A percentile compares a stretch with the other conserved stretches of the same genome.
phyloP scores from a whole-genome alignment of 1,140 invertebrate species.

The Drosophila jambulina region DNA sequence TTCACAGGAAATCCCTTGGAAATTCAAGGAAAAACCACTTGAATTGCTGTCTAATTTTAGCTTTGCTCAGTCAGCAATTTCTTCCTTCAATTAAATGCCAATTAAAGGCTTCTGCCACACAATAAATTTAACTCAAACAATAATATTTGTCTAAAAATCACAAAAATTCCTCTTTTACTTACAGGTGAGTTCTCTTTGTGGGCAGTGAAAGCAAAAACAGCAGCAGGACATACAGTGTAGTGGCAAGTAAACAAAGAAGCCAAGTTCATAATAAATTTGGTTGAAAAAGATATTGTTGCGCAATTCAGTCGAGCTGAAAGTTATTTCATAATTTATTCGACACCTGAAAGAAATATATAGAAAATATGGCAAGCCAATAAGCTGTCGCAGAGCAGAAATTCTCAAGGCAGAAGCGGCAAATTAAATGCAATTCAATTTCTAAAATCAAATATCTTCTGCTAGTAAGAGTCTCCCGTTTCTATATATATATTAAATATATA shows the following conservation, averaged over 20 bases:
- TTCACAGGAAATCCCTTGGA: background rate
- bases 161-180: constrained; percentile 9
- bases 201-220: background rate
- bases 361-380: constrained; percentile 44
- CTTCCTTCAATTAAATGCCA: constrained; percentile 32
- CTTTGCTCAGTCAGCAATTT: background rate
- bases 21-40: background rate
- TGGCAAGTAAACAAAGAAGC: constrained; percentile 30
- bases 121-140: constrained; percentile 30
- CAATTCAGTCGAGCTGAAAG: constrained; percentile 31
- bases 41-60: constrained; percentile 3
- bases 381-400: constrained; percentile 25
- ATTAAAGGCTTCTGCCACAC: constrained; percentile 11
- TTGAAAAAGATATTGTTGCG: constrained; percentile 4
- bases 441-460: constrained; percentile 44
- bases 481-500: constrained; percentile 12
- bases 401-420: constrained; percentile 38
- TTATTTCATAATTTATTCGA: constrained; percentile 44
- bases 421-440: constrained; percentile 78
- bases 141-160: constrained; percentile 15
- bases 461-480: background rate
- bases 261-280: constrained; percentile 16
- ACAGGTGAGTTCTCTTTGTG: constrained; percentile 9
- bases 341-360: constrained; percentile 28
- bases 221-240: background rate